Percentiles rank a stretch among this genome's conserved stretches.
These are phyloP conservation scores for Asarcornis scutulata DNA, from an alignment of 2,113 vertebrate species.

Conservation along the genomic window DNA sequence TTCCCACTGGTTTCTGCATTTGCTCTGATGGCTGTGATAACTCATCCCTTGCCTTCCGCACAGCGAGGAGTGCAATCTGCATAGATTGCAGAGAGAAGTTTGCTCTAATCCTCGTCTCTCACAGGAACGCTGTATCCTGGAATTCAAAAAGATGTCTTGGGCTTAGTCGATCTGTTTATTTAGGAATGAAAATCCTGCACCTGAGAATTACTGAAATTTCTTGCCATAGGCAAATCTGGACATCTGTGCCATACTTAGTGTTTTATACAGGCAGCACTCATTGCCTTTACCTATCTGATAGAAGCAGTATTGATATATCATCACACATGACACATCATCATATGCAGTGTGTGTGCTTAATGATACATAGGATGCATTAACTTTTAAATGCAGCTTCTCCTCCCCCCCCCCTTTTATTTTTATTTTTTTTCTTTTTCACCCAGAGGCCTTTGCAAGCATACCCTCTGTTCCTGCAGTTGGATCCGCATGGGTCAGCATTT, in stretches of 20 bases:
- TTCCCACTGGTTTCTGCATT: constrained; percentile 29
- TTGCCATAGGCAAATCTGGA: background rate
- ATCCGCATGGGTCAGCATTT: background rate
- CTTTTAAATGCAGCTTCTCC: background rate
- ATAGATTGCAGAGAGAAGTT: background rate
- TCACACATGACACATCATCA: background rate
- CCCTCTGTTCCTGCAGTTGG: constrained; percentile 32
- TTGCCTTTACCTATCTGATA: background rate
- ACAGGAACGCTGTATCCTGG: background rate
- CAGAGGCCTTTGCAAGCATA: background rate
- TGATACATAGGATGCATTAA: background rate
- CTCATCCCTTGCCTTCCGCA: background rate
- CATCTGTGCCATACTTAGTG: background rate
- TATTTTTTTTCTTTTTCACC: background rate
- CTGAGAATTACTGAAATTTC: background rate
- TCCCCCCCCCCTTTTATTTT: too few species aligned
- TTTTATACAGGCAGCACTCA: background rate
- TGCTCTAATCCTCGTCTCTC: background rate
- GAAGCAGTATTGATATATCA: background rate
- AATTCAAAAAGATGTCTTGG: constrained; percentile 22
- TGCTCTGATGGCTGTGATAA: background rate
- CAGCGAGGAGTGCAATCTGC: background rate
- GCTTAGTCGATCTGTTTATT: constrained; percentile 40
- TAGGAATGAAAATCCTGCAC: background rate
- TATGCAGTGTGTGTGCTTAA: background rate